These are phyloP conservation scores for Parnassius mnemosyne DNA, from an alignment of 2,888 invertebrate genomes.

Conservation along the genomic window DNA sequence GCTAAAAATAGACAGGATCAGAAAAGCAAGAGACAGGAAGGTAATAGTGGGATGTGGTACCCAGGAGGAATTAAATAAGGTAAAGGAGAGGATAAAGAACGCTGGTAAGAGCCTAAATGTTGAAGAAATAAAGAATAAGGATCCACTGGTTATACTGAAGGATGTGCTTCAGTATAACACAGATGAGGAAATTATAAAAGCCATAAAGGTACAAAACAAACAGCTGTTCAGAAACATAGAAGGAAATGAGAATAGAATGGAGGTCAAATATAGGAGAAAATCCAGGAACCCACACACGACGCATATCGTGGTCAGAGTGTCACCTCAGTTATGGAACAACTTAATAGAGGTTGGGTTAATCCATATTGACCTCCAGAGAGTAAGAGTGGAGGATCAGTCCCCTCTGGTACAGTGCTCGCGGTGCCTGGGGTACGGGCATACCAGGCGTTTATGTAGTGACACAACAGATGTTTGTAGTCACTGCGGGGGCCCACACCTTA, in stretches of 20 bases:
- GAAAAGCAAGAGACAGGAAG: too few species aligned
- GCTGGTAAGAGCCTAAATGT: too few species aligned
- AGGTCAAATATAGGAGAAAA: not conserved
- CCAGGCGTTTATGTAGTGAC: too few species aligned
- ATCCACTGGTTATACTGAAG: not conserved
- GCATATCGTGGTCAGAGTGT: not conserved
- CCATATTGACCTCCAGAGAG: too few species aligned
- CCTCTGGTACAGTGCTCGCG: too few species aligned
- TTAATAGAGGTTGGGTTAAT: too few species aligned
- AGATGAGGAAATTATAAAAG: not conserved
- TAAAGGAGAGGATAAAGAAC: too few species aligned
- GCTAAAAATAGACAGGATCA: not conserved
- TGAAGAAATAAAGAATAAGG: not conserved
- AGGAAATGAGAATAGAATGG: not conserved
- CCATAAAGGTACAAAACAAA: not conserved
- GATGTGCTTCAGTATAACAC: not conserved
- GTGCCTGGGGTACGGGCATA: too few species aligned
- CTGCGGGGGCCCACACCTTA: not conserved
- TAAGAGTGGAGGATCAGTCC: too few species aligned
- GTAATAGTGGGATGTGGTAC: too few species aligned
- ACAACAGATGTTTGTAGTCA: not conserved
- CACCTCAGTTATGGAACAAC: not conserved
- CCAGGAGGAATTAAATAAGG: too few species aligned
- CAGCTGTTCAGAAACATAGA: not conserved
- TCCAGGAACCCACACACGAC: not conserved